Conservation (phyloP, 1,140 invertebrate species). For the Drosophila kohkoa region DNA sequence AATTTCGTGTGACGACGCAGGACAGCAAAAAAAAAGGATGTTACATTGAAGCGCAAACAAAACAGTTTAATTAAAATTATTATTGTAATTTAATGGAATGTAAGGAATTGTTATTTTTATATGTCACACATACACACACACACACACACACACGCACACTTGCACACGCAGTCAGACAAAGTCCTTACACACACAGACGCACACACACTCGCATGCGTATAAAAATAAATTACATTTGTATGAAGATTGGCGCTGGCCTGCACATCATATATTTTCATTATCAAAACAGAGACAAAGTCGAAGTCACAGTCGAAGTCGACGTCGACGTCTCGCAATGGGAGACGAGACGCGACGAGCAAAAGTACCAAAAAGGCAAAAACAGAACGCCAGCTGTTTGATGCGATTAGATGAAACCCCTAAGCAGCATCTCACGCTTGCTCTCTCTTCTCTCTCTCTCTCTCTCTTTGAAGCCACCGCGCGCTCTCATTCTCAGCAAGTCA, state of each 20-base stretch:
- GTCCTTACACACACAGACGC: slow-evolving; percentile 33
- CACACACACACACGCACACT: slow-evolving; percentile 23
- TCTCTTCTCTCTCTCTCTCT: slow-evolving; percentile 1
- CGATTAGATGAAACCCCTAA: slow-evolving; percentile 45
- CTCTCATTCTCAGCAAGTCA: slow-evolving; percentile 15
- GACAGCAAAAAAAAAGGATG: slow-evolving; percentile 18
- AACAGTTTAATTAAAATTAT: slow-evolving; percentile 83
- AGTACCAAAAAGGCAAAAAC: slow-evolving; percentile 32
- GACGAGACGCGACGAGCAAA: slow-evolving; percentile 18
- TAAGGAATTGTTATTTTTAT: slow-evolving; percentile 80
- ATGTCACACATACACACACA: slow-evolving; percentile 27
- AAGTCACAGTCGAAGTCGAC: slow-evolving; percentile 35
- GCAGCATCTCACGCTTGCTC: slow-evolving; percentile 34
- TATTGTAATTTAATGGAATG: slow-evolving; percentile 83
- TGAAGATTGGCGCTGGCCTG: slow-evolving; percentile 77
- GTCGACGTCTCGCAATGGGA: slow-evolving; percentile 1
- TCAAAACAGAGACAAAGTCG: slow-evolving; percentile 76
- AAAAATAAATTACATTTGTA: slow-evolving; percentile 82
- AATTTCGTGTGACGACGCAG: slow-evolving; percentile 15
- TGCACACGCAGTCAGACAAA: slow-evolving; percentile 29
- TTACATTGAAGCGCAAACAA: slow-evolving; percentile 64
- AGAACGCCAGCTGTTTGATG: slow-evolving; percentile 51
- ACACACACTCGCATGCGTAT: slow-evolving; percentile 47
- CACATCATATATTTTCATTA: slow-evolving; percentile 84
- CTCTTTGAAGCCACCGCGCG: not conserved